Conservation (phyloP, 2,113 vertebrate genomes). For the Orthonyx spaldingii region DNA sequence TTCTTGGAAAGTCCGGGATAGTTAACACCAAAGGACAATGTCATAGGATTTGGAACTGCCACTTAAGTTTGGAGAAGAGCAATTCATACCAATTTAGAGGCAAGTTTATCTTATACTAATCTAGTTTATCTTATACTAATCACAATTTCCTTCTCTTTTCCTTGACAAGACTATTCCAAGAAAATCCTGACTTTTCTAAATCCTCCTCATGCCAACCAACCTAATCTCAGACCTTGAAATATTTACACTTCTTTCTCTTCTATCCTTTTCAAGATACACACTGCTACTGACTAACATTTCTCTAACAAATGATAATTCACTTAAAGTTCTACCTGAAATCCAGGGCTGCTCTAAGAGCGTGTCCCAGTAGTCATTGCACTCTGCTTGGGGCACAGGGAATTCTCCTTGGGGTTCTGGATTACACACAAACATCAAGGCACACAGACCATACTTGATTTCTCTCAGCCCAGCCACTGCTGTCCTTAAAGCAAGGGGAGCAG, state of each 20-base stretch:
- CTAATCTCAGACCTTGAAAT: background rate
- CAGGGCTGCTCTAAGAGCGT: background rate
- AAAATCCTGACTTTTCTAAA: background rate
- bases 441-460: background rate
- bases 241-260: background rate
- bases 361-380: background rate
- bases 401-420: background rate
- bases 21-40: background rate
- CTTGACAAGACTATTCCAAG: background rate
- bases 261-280: background rate
- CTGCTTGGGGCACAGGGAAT: background rate
- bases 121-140: too few relatives aligned
- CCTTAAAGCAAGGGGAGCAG: background rate
- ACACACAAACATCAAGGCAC: background rate
- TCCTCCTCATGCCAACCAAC: fast-evolving
- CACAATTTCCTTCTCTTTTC: background rate
- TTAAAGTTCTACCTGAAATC: background rate
- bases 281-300: background rate
- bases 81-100: background rate
- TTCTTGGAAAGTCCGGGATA: background rate
- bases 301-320: background rate
- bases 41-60: background rate
- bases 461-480: background rate
- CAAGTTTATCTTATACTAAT: too few relatives aligned
- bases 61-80: background rate